These are phyloP conservation scores for Thamnaconus septentrionalis DNA, from an alignment of 2,113 vertebrate genomes.

Conservation along the genomic window DNA sequence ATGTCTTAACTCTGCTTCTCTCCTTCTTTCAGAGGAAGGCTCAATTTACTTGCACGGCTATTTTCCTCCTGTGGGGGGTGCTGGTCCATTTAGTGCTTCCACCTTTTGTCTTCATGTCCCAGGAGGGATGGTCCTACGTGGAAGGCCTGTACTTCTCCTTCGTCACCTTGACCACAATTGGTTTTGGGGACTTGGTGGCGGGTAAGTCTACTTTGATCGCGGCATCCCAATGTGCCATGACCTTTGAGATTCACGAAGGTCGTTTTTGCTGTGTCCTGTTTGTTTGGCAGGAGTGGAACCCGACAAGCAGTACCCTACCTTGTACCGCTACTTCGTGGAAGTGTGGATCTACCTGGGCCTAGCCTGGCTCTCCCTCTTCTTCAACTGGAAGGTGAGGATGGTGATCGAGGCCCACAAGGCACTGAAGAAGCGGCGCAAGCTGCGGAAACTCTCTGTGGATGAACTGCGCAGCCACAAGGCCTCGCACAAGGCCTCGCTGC, in stretches of 20 bases:
- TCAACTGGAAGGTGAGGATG: slow-evolving; percentile 99
- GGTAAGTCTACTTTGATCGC: slow-evolving; percentile 70
- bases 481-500: slow-evolving; percentile 76
- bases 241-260: not conserved
- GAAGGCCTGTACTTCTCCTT: slow-evolving; percentile 97
- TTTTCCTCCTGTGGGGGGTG: slow-evolving; percentile 94
- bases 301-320: slow-evolving; percentile 85
- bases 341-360: slow-evolving; percentile 97
- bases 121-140: slow-evolving; percentile 93
- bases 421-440: slow-evolving; percentile 92
- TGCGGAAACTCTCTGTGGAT: slow-evolving; percentile 89
- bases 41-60: slow-evolving; percentile 93
- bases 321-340: slow-evolving; percentile 98
- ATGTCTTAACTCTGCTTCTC: not conserved
- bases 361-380: slow-evolving; percentile 96
- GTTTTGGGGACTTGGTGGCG: slow-evolving; percentile 95
- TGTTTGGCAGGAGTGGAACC: slow-evolving; percentile 87
- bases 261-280: slow-evolving; percentile 6
- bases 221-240: not conserved
- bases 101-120: slow-evolving; percentile 94
- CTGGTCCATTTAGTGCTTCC: slow-evolving; percentile 93
- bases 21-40: slow-evolving; percentile 84
- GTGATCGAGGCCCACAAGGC: slow-evolving; percentile 97
- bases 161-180: slow-evolving; percentile 95
- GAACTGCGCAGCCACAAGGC: slow-evolving; percentile 77